A percentile compares a stretch with the other conserved stretches of the same genome.
Evolutionary conservation across 1,140 invertebrate species (phyloP).

Genomic region (Bombus sibiricus): DNA sequence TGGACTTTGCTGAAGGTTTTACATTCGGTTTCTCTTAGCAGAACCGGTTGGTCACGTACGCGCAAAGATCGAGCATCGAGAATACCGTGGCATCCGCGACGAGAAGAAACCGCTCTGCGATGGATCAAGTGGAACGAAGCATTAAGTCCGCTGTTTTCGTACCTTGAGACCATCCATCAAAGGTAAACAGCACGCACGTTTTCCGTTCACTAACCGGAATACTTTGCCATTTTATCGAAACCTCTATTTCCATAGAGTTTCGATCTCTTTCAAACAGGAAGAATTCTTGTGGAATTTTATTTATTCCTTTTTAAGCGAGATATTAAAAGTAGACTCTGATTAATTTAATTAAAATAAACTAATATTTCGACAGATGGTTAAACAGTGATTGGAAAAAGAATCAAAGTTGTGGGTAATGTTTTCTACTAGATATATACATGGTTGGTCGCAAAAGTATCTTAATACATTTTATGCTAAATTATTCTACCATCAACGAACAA

Average conservation of each 20-base stretch:
- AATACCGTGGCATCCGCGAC: background rate
- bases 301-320: too few relatives aligned
- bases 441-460: too few relatives aligned
- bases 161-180: conserved; percentile 43
- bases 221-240: background rate
- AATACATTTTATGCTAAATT: too few relatives aligned
- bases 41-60: background rate
- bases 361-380: background rate
- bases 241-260: background rate
- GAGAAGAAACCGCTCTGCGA: conserved; percentile 12
- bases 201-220: background rate
- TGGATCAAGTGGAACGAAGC: conserved; percentile 39
- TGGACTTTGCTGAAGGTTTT: conserved; percentile 13
- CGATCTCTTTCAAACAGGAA: too few relatives aligned
- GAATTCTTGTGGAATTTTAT: background rate
- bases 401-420: background rate
- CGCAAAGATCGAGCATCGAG: background rate
- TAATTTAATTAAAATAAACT: background rate
- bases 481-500: too few relatives aligned
- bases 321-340: too few relatives aligned
- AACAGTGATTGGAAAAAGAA: background rate
- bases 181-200: conserved; percentile 44
- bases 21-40: background rate
- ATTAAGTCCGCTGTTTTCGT: conserved; percentile 16
- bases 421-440: too few relatives aligned